These are phyloP conservation scores for Callopanchax toddi DNA, from an alignment of 2,113 vertebrate species.

Conservation along the genomic window DNA sequence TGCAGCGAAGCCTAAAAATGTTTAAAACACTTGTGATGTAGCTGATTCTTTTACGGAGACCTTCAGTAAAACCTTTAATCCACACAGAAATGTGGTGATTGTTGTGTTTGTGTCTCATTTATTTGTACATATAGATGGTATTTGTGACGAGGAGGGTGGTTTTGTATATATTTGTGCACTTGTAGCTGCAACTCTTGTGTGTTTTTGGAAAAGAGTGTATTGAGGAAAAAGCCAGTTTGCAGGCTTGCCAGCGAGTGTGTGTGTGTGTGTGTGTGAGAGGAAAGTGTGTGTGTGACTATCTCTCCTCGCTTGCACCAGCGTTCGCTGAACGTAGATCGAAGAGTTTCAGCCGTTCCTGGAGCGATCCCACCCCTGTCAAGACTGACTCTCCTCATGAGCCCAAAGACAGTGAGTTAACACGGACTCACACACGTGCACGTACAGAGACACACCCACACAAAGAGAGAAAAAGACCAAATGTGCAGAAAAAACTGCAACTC, in stretches of 20 bases:
- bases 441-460: constrained; percentile 14
- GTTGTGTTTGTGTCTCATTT: constrained; percentile 13
- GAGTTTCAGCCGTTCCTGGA: constrained; percentile 99
- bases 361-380: constrained; percentile 97
- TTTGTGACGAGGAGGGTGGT: constrained; percentile 29
- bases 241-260: constrained; percentile 13
- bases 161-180: constrained; percentile 25
- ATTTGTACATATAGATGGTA: constrained; percentile 22
- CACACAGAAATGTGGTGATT: constrained; percentile 1
- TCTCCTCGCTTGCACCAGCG: constrained; percentile 83
- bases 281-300: constrained; percentile 67
- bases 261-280: constrained; percentile 13
- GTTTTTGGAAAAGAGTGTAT: constrained; percentile 34
- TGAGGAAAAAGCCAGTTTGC: constrained; percentile 7
- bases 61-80: constrained; percentile 9
- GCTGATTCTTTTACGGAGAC: constrained; percentile 5
- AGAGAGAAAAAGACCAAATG: background rate
- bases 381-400: constrained; percentile 91
- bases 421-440: constrained; percentile 42
- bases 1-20: no score
- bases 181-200: constrained; percentile 37
- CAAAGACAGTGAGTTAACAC: constrained; percentile 93
- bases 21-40: background rate
- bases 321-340: constrained; percentile 97
- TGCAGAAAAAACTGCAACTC: background rate